Percentiles rank a stretch among this genome's conserved stretches.
phyloP scores from a whole-genome alignment of 2,797 vertebrate species.

The Muscicapa striata region DNA sequence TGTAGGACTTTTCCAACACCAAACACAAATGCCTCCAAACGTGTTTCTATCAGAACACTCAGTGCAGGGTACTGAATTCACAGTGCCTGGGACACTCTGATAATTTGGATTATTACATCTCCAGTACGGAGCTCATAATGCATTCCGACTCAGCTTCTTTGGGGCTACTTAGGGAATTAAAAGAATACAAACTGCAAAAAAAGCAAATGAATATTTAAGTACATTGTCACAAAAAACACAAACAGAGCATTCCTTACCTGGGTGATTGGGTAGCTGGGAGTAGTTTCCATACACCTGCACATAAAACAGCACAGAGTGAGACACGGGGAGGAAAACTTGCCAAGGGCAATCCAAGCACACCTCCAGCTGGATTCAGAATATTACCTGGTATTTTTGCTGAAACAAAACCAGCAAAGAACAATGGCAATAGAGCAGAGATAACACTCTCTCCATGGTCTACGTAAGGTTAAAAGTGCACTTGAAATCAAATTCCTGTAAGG shows the following conservation, averaged over 20 bases:
- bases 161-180: neutral
- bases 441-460: conserved; percentile 52
- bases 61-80: neutral
- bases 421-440: neutral
- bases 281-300: conserved; percentile 68
- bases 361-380: neutral
- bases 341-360: neutral
- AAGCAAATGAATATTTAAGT: neutral
- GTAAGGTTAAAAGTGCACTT: neutral
- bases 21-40: neutral
- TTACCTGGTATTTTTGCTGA: conserved; percentile 71
- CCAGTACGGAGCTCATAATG: neutral
- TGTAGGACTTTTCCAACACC: fast-evolving
- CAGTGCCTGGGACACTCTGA: neutral
- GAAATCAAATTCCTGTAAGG: neutral
- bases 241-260: conserved; percentile 70
- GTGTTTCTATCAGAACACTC: neutral
- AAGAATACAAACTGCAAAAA: neutral
- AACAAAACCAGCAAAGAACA: conserved; percentile 64
- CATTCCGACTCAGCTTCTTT: neutral
- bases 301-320: conserved; percentile 6
- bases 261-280: conserved; percentile 65
- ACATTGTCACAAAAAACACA: fast-evolving
- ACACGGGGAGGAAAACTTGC: neutral
- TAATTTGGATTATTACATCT: neutral